phyloP scores from a whole-genome alignment of 2,888 invertebrate genomes.

The Sphinx pinastri region DNA sequence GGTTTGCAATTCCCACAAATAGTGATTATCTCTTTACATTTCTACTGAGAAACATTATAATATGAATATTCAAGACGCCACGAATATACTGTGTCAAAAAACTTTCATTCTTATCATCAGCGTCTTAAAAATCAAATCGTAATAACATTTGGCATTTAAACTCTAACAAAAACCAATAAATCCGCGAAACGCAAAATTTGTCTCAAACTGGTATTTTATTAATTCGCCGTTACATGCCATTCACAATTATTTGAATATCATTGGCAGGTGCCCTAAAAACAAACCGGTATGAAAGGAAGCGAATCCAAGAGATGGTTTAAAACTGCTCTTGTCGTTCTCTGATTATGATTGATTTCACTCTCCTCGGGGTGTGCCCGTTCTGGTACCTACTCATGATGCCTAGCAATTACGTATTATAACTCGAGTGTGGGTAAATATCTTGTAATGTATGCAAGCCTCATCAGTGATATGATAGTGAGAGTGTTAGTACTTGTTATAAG shows the following conservation, averaged over 20 bases:
- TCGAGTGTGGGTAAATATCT: constrained; percentile 16
- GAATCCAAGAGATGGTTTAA: constrained; percentile 2
- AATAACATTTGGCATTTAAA: not conserved
- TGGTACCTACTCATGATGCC: not conserved
- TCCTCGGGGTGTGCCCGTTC: not conserved
- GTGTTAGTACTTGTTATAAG: constrained; percentile 18
- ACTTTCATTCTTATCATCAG: not conserved
- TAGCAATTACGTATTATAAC: constrained; percentile 10
- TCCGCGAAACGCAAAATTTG: not conserved
- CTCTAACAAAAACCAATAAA: not conserved
- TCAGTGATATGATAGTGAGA: constrained; percentile 10
- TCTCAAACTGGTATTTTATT: constrained; percentile 2
- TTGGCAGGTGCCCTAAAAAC: constrained; percentile 18
- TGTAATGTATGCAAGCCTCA: constrained; percentile 7
- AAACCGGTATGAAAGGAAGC: constrained; percentile 20
- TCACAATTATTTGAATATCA: constrained; percentile 16
- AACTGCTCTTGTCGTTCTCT: constrained; percentile 4
- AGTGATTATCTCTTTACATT: not conserved
- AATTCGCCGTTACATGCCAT: constrained; percentile 17
- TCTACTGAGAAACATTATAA: not conserved
- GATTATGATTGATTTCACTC: constrained; percentile 37
- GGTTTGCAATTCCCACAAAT: not conserved
- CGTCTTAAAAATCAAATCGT: not conserved
- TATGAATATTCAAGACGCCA: not conserved
- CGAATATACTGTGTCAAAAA: not conserved